A percentile compares a stretch with the other conserved stretches of the same genome.
These are phyloP conservation scores for Drosophila sturtevanti DNA, from an alignment of 1,140 invertebrate genomes.

Conservation along the genomic window DNA sequence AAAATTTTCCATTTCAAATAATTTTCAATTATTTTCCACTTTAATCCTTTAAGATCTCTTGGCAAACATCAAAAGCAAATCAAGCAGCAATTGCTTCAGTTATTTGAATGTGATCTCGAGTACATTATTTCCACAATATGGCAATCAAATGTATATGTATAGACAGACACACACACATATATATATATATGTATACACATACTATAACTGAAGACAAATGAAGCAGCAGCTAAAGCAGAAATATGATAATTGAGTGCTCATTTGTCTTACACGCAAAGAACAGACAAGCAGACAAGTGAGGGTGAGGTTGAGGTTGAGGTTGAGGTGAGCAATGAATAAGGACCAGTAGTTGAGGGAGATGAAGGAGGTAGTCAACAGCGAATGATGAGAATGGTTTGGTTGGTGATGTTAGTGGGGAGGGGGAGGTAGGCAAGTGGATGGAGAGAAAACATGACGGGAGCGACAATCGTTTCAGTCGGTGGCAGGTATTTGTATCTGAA, in stretches of 20 bases:
- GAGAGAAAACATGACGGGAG: background rate
- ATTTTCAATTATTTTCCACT: no score
- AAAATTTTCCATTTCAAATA: no score
- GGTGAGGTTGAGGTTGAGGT: slow-evolving; percentile 8
- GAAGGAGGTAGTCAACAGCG: background rate
- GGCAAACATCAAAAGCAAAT: slow-evolving; percentile 4
- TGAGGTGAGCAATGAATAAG: slow-evolving; percentile 2
- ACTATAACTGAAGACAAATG: slow-evolving; percentile 58
- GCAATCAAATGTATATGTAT: slow-evolving; percentile 1
- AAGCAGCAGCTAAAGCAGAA: slow-evolving; percentile 72
- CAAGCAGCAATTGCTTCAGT: background rate
- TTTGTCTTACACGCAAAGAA: slow-evolving; percentile 72
- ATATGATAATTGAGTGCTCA: slow-evolving; percentile 81
- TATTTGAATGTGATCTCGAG: background rate
- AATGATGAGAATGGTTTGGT: background rate
- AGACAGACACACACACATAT: background rate
- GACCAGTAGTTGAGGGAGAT: background rate
- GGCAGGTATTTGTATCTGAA: slow-evolving; percentile 61
- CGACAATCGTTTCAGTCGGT: slow-evolving; percentile 51
- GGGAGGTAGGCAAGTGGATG: background rate
- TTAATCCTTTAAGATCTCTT: slow-evolving; percentile 4
- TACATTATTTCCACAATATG: background rate
- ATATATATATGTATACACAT: background rate
- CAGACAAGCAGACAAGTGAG: slow-evolving; percentile 23
- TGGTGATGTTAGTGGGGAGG: background rate